phyloP scores from a whole-genome alignment of 1,140 invertebrate genomes.

The Caenorhabditis briggsae region DNA sequence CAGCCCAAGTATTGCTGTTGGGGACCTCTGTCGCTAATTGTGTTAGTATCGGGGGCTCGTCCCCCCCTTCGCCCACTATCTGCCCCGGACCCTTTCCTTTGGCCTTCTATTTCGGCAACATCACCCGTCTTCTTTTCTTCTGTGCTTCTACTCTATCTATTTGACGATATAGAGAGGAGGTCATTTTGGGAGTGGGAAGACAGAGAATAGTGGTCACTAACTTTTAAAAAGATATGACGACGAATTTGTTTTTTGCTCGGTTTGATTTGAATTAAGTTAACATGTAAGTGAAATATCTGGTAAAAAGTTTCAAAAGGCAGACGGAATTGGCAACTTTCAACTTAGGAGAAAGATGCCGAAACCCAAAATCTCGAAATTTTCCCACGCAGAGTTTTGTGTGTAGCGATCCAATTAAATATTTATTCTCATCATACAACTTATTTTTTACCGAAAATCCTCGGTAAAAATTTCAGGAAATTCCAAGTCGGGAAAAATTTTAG shows the following conservation, averaged over 20 bases:
- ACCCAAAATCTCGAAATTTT: no score
- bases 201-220: constrained; percentile 42
- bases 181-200: background rate
- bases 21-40: constrained; percentile 53
- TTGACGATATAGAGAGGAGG: background rate
- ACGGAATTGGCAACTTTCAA: no score
- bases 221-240: background rate
- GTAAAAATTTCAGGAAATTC: no score
- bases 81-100: background rate
- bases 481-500: no score
- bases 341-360: no score
- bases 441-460: no score
- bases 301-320: no score
- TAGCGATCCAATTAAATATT: no score
- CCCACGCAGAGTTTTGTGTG: no score
- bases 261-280: no score
- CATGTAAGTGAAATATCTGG: no score
- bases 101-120: constrained; percentile 32
- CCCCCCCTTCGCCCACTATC: background rate
- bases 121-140: background rate
- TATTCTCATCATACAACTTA: no score
- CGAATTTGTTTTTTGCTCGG: background rate
- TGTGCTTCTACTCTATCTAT: constrained; percentile 28
- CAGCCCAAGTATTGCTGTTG: constrained; percentile 49
- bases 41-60: constrained; percentile 50